Evolutionary conservation across 2,113 vertebrate genomes (phyloP).

Genomic region (Hippocampus abdominalis): DNA sequence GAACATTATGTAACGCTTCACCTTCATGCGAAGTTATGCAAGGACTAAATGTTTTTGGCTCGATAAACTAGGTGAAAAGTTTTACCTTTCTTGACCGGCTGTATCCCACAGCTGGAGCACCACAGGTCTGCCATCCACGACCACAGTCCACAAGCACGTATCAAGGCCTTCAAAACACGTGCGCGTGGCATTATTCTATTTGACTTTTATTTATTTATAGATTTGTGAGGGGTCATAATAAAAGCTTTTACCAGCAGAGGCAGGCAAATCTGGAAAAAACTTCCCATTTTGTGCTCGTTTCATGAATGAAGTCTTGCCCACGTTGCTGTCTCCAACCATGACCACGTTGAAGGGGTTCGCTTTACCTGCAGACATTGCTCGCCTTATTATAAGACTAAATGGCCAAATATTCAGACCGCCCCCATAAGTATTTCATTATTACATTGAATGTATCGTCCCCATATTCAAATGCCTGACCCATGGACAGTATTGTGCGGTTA

Average conservation of each 20-base stretch:
- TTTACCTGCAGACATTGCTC: slow-evolving; percentile 14
- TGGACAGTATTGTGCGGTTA: slow-evolving; percentile 11
- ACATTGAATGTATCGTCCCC: no score
- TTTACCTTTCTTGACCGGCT: slow-evolving; percentile 91
- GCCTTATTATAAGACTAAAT: no score
- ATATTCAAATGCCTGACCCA: background rate
- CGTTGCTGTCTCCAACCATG: slow-evolving; percentile 83
- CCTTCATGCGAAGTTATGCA: background rate
- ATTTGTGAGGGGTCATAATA: background rate
- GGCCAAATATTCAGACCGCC: no score
- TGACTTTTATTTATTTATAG: background rate
- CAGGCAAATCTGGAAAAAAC: slow-evolving; percentile 62
- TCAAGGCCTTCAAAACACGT: slow-evolving; percentile 79
- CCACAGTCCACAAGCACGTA: slow-evolving; percentile 77
- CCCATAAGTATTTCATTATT: no score
- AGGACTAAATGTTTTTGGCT: background rate
- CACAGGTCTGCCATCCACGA: slow-evolving; percentile 76
- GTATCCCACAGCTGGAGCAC: slow-evolving; percentile 90
- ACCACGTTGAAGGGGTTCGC: slow-evolving; percentile 80
- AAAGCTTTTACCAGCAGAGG: slow-evolving; percentile 82
- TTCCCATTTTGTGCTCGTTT: slow-evolving; percentile 71
- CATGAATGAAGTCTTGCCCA: slow-evolving; percentile 92
- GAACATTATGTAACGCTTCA: background rate
- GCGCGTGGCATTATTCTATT: background rate
- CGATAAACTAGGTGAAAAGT: background rate